These are phyloP conservation scores for Tetragnatha versicolor DNA, from an alignment of 1,140 invertebrate genomes.

Conservation along the genomic window DNA sequence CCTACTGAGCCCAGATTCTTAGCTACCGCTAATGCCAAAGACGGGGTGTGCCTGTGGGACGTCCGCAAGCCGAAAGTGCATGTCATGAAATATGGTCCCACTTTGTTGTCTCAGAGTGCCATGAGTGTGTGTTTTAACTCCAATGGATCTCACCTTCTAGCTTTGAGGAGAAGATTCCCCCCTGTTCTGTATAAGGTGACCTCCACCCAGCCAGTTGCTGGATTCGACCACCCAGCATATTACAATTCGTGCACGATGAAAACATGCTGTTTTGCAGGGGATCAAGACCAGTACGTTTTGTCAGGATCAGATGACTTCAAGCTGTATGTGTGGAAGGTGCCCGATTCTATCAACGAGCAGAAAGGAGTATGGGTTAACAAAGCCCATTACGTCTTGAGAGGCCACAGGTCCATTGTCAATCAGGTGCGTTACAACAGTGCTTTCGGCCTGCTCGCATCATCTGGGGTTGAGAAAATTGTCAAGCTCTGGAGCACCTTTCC, in stretches of 20 bases:
- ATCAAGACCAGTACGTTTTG: conserved; percentile 83
- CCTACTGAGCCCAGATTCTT: conserved; percentile 81
- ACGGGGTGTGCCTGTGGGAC: conserved; percentile 89
- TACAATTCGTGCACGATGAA: conserved; percentile 98
- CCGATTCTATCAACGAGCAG: conserved; percentile 65
- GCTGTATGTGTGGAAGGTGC: conserved; percentile 92
- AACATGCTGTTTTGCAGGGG: conserved; percentile 92
- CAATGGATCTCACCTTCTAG: conserved; percentile 80
- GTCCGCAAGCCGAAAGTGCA: conserved; percentile 76
- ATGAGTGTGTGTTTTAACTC: conserved; percentile 91
- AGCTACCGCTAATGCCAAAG: conserved; percentile 86
- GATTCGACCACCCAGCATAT: conserved; percentile 91
- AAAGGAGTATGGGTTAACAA: conserved; percentile 68
- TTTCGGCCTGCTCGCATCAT: conserved; percentile 86
- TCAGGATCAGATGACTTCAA: conserved; percentile 96
- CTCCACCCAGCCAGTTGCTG: conserved; percentile 74
- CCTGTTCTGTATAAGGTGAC: conserved; percentile 81
- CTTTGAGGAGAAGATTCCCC: conserved; percentile 79
- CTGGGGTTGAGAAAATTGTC: conserved; percentile 94
- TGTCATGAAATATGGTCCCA: conserved; percentile 73
- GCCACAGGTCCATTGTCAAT: conserved; percentile 94
- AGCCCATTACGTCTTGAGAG: conserved; percentile 82
- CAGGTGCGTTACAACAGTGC: conserved; percentile 89
- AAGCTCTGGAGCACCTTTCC: conserved; percentile 84
- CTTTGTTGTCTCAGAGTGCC: conserved; percentile 74